These are phyloP conservation scores for Leptogaster cylindrica DNA, from an alignment of 2,888 invertebrate genomes.

Conservation along the genomic window DNA sequence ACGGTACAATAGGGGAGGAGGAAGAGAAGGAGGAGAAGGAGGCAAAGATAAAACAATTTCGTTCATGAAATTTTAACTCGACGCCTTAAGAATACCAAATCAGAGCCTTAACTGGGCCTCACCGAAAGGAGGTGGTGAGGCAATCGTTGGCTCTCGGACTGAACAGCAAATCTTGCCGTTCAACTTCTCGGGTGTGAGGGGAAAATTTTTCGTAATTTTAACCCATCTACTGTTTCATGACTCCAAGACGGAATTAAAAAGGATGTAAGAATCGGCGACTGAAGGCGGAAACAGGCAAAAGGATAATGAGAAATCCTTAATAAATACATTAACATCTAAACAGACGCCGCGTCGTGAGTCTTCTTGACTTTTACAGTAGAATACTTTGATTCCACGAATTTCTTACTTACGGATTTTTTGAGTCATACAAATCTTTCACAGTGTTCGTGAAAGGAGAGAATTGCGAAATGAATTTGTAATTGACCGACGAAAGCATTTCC, in stretches of 20 bases:
- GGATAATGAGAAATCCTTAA: constrained; percentile 43
- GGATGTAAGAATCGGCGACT: constrained; percentile 18
- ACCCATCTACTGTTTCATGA: constrained; percentile 13
- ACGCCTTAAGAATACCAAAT: constrained; percentile 42
- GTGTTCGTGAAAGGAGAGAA: constrained; percentile 12
- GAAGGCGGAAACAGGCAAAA: constrained; percentile 35
- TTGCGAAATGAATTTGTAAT: constrained; percentile 39
- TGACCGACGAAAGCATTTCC: constrained; percentile 39
- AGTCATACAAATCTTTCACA: constrained; percentile 32
- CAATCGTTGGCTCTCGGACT: too few relatives aligned
- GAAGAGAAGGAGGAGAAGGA: not conserved
- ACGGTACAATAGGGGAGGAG: too few relatives aligned
- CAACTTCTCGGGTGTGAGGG: too few relatives aligned
- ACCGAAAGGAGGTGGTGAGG: not conserved
- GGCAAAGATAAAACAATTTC: constrained; percentile 42
- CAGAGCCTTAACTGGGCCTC: constrained; percentile 13
- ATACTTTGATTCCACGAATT: constrained; percentile 29
- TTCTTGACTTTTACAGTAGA: not conserved
- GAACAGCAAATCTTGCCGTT: too few relatives aligned
- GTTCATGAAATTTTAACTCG: constrained; percentile 42
- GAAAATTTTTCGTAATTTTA: constrained; percentile 20
- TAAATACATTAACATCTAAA: constrained; percentile 45
- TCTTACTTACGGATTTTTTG: constrained; percentile 18
- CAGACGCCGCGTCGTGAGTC: constrained; percentile 31
- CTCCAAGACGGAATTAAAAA: constrained; percentile 30